Percentiles rank a stretch among this genome's conserved stretches.
Conservation (phyloP, 2,113 vertebrate genomes). For the Paratilapia polleni region DNA sequence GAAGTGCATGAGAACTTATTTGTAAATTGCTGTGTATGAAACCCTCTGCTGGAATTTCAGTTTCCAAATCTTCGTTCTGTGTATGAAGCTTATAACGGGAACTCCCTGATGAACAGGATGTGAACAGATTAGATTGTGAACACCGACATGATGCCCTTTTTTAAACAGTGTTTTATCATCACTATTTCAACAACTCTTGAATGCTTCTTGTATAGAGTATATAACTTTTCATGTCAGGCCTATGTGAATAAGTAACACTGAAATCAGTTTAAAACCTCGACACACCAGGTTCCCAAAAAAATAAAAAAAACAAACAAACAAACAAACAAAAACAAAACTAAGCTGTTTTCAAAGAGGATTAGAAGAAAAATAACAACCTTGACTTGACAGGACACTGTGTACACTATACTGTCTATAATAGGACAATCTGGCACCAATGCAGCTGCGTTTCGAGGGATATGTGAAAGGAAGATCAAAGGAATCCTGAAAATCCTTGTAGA, state of each 20-base stretch:
- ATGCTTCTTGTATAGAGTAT: not conserved
- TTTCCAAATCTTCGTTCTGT: not conserved
- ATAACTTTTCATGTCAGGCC: not conserved
- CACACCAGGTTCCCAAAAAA: not conserved
- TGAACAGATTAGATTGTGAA: not conserved
- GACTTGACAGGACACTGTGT: not conserved
- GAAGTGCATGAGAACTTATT: no score
- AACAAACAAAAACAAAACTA: not conserved
- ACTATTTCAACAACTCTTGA: not conserved
- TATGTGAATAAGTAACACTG: not conserved
- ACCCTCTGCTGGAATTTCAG: not conserved
- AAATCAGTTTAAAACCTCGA: not conserved
- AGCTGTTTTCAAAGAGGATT: not conserved
- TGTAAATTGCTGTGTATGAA: not conserved
- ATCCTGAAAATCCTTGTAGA: not conserved
- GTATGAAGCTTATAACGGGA: not conserved
- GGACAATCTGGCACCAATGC: not conserved
- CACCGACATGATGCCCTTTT: not conserved
- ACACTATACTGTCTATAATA: not conserved
- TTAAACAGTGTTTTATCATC: not conserved
- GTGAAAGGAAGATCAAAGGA: slow-evolving; percentile 12
- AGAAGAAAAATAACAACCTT: not conserved
- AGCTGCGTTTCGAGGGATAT: not conserved
- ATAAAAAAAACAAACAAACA: not conserved
- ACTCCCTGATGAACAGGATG: not conserved